Evolutionary conservation across 2,888 invertebrate genomes (phyloP), one percentile per base, ranked within the genome.

Genomic region (Ormia ochracea): DNA sequence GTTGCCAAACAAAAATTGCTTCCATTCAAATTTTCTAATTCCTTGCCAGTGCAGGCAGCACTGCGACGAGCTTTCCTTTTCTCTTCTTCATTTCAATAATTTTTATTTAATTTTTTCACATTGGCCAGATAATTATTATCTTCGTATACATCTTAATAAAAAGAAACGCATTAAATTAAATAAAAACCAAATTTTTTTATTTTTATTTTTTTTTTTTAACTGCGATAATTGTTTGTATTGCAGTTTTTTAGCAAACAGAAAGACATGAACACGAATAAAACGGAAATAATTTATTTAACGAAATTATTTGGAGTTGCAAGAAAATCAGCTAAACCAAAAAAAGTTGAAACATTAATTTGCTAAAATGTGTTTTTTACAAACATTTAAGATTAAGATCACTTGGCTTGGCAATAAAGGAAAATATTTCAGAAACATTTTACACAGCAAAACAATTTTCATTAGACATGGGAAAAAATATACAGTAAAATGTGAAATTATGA

Each of bases 271-370:
- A 56, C 31, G 26, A 50, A 59, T 31, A 26, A 80, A 80, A 80
- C 80, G 80, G 80, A 80, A 80, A 80, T 68, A 80, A 76, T 80
- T 63, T 80, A 80, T 80, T 80, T 80, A 63, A 56, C 43, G 17
- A 76, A 76, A 76, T 61, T 76, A 63, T 70, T 76, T 76, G 33
- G 56, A 23, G 63, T 41, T 63, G 26, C 41, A 19, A 59, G 50
- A 63, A 56, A 63, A 69, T 41, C 61, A 65, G 36, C 61, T 54
- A 36, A 50, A 61, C 6, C 6, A 63, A n/a, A n/a, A 74, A 77
- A 66, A 69, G 61, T 72, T 61, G 41, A 58, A 58, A 63, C 80
- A 73, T 75, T 72, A 76, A 73, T 73, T 76, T 80, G 58, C 54
- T 41, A 41, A 72, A 75, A 63, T 31, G 36, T 28, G 41, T 33